A percentile compares a stretch with the other conserved stretches of the same genome.
Conservation (phyloP, 2,113 vertebrate genomes). For the Sula dactylatra region DNA sequence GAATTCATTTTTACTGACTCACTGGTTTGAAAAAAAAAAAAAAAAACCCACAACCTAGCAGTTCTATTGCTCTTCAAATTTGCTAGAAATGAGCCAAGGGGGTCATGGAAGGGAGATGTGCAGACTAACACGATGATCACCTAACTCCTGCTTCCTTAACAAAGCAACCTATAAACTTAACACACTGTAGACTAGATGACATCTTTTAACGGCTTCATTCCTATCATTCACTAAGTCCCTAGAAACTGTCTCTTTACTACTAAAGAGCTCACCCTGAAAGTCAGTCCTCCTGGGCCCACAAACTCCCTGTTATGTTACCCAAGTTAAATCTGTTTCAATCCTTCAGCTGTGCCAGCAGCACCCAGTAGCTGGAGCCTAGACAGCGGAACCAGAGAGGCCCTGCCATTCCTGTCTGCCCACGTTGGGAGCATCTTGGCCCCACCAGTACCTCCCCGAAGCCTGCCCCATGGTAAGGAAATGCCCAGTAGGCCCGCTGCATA, state of each 20-base stretch:
- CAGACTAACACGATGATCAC: background rate
- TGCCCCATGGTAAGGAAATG: conserved; percentile 84
- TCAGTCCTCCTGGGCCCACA: background rate
- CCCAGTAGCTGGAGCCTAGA: conserved; percentile 92
- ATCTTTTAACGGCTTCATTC: background rate
- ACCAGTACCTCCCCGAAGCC: conserved; percentile 86
- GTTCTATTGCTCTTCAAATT: background rate
- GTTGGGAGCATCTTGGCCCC: conserved; percentile 83
- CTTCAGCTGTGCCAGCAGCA: conserved; percentile 84
- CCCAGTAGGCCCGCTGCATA: conserved; percentile 52
- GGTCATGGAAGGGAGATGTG: background rate
- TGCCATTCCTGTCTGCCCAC: conserved; percentile 87
- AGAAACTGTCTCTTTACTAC: background rate
- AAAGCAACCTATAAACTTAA: background rate
- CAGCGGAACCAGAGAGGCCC: conserved; percentile 86
- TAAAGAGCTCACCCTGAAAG: background rate
- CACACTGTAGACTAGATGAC: background rate
- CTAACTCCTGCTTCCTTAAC: conserved; percentile 28
- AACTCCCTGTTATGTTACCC: conserved; percentile 10
- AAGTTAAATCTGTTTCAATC: conserved; percentile 72
- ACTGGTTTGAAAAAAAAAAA: background rate
- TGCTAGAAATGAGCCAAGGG: background rate
- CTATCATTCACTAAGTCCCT: background rate
- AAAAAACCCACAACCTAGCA: background rate
- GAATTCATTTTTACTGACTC: background rate